Evolutionary conservation across 2,113 vertebrate genomes (phyloP).

Genomic region (Monopterus albus): DNA sequence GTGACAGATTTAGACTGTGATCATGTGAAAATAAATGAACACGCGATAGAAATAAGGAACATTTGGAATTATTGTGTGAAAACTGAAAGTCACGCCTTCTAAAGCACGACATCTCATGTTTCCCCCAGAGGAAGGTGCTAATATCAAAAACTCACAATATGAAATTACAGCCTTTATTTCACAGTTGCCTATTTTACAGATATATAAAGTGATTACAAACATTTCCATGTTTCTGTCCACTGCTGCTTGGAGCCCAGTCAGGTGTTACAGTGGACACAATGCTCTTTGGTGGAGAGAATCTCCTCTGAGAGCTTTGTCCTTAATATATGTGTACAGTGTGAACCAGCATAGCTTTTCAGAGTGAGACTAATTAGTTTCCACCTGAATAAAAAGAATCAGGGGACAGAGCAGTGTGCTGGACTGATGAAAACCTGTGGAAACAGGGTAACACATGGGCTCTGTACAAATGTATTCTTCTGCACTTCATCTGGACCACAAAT

Average conservation of each 20-base stretch:
- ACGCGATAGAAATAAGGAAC: not conserved
- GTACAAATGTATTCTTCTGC: conserved; percentile 14
- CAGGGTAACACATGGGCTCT: conserved; percentile 7
- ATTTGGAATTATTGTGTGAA: not conserved
- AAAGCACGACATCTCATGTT: conserved; percentile 1
- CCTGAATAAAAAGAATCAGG: conserved; percentile 44
- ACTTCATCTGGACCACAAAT: conserved; percentile 2
- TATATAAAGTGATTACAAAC: conserved; percentile 41
- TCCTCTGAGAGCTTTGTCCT: conserved; percentile 69
- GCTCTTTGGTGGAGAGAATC: conserved; percentile 61
- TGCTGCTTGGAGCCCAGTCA: conserved; percentile 52
- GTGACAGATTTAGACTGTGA: conserved; percentile 7
- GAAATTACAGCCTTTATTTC: not conserved
- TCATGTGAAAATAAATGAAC: conserved; percentile 2
- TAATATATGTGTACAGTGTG: conserved; percentile 66
- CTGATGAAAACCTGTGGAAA: conserved; percentile 52
- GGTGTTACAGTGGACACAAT: conserved; percentile 60
- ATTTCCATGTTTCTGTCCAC: conserved; percentile 22
- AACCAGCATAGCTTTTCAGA: conserved; percentile 53
- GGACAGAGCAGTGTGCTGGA: conserved; percentile 34
- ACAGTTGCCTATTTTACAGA: conserved; percentile 10
- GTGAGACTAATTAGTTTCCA: conserved; percentile 74
- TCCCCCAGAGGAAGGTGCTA: no score
- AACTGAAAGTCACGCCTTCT: not conserved
- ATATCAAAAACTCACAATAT: not conserved